Percentiles rank a stretch among this genome's conserved stretches.
phyloP scores from a whole-genome alignment of 2,888 invertebrate genomes.

The Aleiodes leptofemur region DNA sequence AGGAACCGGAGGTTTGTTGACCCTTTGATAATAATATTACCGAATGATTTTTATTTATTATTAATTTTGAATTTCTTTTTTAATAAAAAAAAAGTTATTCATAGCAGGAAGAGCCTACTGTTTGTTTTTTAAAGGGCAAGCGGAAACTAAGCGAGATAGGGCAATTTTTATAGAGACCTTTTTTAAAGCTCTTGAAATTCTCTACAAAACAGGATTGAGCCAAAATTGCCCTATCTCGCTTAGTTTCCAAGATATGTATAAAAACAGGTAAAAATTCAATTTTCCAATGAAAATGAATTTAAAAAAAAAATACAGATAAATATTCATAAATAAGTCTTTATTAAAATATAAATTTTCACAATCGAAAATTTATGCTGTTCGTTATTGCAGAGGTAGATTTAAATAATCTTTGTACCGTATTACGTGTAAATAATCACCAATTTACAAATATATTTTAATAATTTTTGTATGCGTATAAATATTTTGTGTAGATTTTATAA shows the following conservation, averaged over 20 bases:
- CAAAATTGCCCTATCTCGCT: too few relatives aligned
- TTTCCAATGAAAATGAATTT: too few relatives aligned
- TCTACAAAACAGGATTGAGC: too few relatives aligned
- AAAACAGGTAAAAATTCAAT: too few relatives aligned
- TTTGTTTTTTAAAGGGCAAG: too few relatives aligned
- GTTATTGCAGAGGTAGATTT: conserved; percentile 19
- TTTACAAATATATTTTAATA: background rate
- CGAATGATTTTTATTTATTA: background rate
- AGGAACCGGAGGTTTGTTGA: background rate
- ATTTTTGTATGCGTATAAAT: conserved; percentile 15
- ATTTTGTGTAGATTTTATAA: conserved; percentile 1
- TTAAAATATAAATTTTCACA: conserved; percentile 16
- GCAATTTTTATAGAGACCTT: too few relatives aligned
- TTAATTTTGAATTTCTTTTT: too few relatives aligned
- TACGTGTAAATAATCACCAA: background rate
- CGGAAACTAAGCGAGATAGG: too few relatives aligned
- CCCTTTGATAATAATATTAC: background rate
- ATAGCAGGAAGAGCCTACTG: too few relatives aligned
- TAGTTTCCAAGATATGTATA: too few relatives aligned
- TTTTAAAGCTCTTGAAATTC: too few relatives aligned
- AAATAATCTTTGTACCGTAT: background rate
- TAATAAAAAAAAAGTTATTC: too few relatives aligned
- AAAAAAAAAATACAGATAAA: background rate
- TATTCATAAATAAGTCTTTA: conserved; percentile 26
- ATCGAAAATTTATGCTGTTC: conserved; percentile 9